Conservation (phyloP, 2,113 vertebrate species). For the Chamaea fasciata region DNA sequence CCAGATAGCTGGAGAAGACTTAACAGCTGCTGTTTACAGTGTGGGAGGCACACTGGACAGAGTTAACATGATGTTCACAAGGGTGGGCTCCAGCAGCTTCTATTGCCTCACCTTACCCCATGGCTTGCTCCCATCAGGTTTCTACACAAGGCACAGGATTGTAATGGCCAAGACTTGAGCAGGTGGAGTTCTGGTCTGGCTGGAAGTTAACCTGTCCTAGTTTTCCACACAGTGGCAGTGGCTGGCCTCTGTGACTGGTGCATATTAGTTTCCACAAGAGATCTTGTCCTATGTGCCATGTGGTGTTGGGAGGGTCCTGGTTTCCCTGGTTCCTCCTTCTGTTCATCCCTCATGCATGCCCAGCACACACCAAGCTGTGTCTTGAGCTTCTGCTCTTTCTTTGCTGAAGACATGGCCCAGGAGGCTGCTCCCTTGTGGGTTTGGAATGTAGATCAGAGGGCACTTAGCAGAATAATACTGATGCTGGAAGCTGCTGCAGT, state of each 20-base stretch:
- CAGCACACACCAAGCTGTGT: rapidly evolving
- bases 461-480: not conserved
- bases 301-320: not conserved
- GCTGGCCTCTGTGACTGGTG: not conserved
- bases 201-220: not conserved
- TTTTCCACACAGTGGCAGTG: not conserved
- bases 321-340: not conserved
- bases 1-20: not conserved
- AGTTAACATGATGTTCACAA: not conserved
- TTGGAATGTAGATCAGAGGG: not conserved
- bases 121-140: not conserved
- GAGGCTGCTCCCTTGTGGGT: not conserved
- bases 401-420: not conserved
- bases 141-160: not conserved
- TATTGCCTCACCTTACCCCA: not conserved
- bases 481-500: not conserved
- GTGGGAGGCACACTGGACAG: not conserved
- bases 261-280: not conserved
- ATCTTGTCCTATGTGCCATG: rapidly evolving
- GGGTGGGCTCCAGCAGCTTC: not conserved
- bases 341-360: not conserved
- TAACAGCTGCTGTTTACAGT: not conserved
- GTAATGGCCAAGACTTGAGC: not conserved
- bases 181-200: not conserved
- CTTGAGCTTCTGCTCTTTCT: not conserved